Conservation (phyloP, 2,113 vertebrate genomes). For the Anguilla japonica region DNA sequence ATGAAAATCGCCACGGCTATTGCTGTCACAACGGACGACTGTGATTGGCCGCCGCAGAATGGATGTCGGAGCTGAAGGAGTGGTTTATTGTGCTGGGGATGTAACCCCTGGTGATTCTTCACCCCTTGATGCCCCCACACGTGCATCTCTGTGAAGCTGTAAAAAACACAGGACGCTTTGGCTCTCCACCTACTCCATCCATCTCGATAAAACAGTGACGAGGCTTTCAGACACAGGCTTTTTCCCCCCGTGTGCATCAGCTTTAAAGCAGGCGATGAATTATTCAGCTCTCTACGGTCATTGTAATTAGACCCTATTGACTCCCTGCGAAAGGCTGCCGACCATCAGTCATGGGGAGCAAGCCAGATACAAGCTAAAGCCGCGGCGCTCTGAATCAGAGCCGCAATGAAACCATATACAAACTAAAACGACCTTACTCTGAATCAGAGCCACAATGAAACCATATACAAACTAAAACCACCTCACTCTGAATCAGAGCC, state of each 20-base stretch:
- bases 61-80: background rate
- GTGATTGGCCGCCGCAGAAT: background rate
- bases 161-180: background rate
- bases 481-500: background rate
- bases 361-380: conserved; percentile 62
- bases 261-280: conserved; percentile 68
- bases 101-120: background rate
- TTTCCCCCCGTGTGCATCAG: conserved; percentile 66
- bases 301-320: conserved; percentile 74
- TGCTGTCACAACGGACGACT: background rate
- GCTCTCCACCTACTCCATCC: background rate
- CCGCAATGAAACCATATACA: conserved; percentile 41
- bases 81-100: background rate
- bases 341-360: conserved; percentile 67
- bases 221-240: conserved; percentile 58
- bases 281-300: conserved; percentile 67
- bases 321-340: conserved; percentile 60
- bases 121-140: background rate
- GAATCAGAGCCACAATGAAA: background rate
- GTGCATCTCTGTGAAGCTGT: background rate
- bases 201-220: conserved; percentile 61
- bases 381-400: conserved; percentile 39
- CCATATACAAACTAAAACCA: background rate
- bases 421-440: background rate
- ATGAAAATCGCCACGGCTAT: background rate